Percentiles rank a stretch among this genome's conserved stretches.
These are phyloP conservation scores for Gnathonemus echidnorhynchus DNA, from an alignment of 2,113 vertebrate species.

Conservation along the genomic window DNA sequence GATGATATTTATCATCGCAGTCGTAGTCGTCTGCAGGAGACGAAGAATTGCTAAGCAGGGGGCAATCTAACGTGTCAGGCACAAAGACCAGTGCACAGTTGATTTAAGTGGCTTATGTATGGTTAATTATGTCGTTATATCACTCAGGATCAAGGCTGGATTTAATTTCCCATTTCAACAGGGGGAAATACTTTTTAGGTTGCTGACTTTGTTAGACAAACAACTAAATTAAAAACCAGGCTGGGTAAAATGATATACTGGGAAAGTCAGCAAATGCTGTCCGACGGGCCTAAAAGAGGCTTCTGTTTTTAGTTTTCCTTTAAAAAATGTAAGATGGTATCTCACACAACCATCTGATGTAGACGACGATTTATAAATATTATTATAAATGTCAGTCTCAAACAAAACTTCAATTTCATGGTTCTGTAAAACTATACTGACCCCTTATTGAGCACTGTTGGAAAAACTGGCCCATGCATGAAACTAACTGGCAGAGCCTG, in stretches of 20 bases:
- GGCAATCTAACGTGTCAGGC: neutral
- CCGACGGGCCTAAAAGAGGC: neutral
- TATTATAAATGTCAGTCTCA: too few species aligned
- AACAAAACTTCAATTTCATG: too few species aligned
- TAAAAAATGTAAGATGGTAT: too few species aligned
- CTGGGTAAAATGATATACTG: neutral
- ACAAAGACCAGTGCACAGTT: neutral
- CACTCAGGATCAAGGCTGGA: neutral
- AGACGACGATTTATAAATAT: too few species aligned
- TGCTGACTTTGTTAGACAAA: neutral
- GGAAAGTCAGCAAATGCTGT: neutral
- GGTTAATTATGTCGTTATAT: neutral
- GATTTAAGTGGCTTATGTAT: neutral
- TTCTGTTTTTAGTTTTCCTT: neutral
- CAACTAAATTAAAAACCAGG: neutral
- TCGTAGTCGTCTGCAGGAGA: neutral
- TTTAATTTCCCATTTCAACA: neutral
- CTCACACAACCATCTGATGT: too few species aligned
- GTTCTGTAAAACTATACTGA: too few species aligned
- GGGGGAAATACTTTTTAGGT: neutral
- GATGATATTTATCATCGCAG: neutral
- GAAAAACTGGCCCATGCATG: too few species aligned
- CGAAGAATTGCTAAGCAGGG: neutral
- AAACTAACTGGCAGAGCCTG: too few species aligned
- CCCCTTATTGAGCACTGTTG: too few species aligned